These are phyloP conservation scores for Drosophila villosipedis DNA, from an alignment of 2,888 invertebrate genomes.

Conservation along the genomic window DNA sequence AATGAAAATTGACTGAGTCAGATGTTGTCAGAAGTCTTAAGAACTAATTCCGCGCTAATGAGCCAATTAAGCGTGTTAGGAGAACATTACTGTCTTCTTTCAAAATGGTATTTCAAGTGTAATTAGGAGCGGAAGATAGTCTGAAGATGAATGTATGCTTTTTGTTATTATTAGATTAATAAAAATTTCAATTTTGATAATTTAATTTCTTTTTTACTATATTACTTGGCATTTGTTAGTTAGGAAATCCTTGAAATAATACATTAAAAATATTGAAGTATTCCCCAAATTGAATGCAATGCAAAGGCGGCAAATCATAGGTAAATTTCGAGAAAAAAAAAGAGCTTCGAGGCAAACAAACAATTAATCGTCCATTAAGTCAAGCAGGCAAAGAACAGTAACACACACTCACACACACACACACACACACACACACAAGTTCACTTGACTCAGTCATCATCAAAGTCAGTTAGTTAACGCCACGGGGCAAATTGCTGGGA, in stretches of 20 bases:
- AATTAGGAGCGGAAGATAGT: too few relatives aligned
- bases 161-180: background rate
- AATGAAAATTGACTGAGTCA: background rate
- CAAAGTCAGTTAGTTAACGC: slow-evolving; percentile 67
- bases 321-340: slow-evolving; percentile 7
- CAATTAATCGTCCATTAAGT: slow-evolving; percentile 33
- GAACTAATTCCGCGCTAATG: background rate
- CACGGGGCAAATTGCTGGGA: slow-evolving; percentile 51
- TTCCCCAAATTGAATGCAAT: background rate
- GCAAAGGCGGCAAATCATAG: slow-evolving; percentile 22
- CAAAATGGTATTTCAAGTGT: too few relatives aligned
- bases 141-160: background rate
- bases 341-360: slow-evolving; percentile 28
- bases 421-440: background rate
- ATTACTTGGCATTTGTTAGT: background rate
- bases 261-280: background rate
- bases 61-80: background rate
- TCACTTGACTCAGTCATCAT: slow-evolving; percentile 22
- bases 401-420: background rate
- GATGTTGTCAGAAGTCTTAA: background rate
- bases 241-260: background rate
- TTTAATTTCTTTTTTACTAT: background rate
- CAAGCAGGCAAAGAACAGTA: slow-evolving; percentile 9
- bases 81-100: background rate
- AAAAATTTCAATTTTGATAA: too few relatives aligned